Base-by-base conservation (phyloP, 2,797 vertebrate species). In the Ambastaia sidthimunki region DNA sequence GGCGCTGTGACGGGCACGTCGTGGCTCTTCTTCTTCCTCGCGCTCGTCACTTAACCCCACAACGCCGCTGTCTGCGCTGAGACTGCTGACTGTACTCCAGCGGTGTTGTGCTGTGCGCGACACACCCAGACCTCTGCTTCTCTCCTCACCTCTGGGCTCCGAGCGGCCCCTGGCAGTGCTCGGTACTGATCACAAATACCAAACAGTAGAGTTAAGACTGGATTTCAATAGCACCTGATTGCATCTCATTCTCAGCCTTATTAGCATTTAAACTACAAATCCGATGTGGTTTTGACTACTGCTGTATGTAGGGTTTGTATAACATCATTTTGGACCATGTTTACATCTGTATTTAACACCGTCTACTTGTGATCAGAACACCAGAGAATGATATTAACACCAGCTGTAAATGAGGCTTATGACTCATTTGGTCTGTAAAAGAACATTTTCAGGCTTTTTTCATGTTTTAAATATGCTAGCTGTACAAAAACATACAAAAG, bases 11-110 rank as follows among this genome's bases (percentile, higher is more conserved):
- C 88, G 90, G 86, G 82, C 75, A 1, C 70, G 91, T 5, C 81
- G 89, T 15, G 88, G 91, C 78, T 91, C 92, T 7, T 76, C 89
- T 85, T 93, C 94, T 7, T 95, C 94, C 0, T 96, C 95, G 0
- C 89, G 92, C 80, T 95, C 94, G 9, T 97, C 95, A 0, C 92
- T 94, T 78, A 96, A 89, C 0, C 96, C 95, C 6, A 96, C 95
- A 5, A 98, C 95, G 0, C 96, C 96, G 0, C 96, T 98, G 94
- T 97, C 97, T 0, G 94, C 94, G 37, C 96, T 98, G 85, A 97
- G 91, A 87, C 95, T 96, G 93, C 96, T 97, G 86, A 96, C 91
- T 3, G 96, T 96, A 89, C 96, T 97, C 96, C 96, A 97, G 67
- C 96, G 96, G 68, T 94, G 95, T 59, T 95, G 95, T 31, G 94